phyloP scores from a whole-genome alignment of 2,888 invertebrate species.

The Sinelater perroti region DNA sequence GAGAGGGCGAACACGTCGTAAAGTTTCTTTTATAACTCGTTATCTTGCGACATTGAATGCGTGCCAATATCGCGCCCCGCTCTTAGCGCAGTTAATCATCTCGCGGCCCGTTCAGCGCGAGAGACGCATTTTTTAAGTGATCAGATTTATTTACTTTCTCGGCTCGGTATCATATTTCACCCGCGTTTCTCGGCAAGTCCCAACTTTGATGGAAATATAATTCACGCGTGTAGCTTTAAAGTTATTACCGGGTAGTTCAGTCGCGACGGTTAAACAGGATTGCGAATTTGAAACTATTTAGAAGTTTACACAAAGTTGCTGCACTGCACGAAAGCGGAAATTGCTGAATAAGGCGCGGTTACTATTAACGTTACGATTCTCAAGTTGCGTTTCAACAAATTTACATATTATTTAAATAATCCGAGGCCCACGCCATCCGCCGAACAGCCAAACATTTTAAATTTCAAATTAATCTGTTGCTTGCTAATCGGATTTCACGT shows the following conservation, averaged over 20 bases:
- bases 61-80: slow-evolving; percentile 46
- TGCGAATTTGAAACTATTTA: slow-evolving; percentile 43
- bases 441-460: too few relatives aligned
- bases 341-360: slow-evolving; percentile 39
- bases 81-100: slow-evolving; percentile 43
- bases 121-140: slow-evolving; percentile 40
- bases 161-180: slow-evolving; percentile 41
- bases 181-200: slow-evolving; percentile 46
- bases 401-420: slow-evolving; percentile 36
- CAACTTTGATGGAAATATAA: slow-evolving; percentile 51
- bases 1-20: slow-evolving; percentile 40
- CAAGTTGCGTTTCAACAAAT: slow-evolving; percentile 26
- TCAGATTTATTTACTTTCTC: slow-evolving; percentile 36
- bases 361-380: slow-evolving; percentile 34
- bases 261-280: slow-evolving; percentile 44
- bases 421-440: too few relatives aligned
- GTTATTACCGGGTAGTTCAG: slow-evolving; percentile 45
- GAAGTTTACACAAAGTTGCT: slow-evolving; percentile 41
- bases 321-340: slow-evolving; percentile 37
- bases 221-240: slow-evolving; percentile 48
- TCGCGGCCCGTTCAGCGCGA: slow-evolving; percentile 22
- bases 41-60: slow-evolving; percentile 46
- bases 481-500: too few relatives aligned
- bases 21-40: slow-evolving; percentile 46
- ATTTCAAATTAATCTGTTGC: too few relatives aligned